Conservation (phyloP, 1,140 invertebrate species). For the Whitmania pigra region DNA sequence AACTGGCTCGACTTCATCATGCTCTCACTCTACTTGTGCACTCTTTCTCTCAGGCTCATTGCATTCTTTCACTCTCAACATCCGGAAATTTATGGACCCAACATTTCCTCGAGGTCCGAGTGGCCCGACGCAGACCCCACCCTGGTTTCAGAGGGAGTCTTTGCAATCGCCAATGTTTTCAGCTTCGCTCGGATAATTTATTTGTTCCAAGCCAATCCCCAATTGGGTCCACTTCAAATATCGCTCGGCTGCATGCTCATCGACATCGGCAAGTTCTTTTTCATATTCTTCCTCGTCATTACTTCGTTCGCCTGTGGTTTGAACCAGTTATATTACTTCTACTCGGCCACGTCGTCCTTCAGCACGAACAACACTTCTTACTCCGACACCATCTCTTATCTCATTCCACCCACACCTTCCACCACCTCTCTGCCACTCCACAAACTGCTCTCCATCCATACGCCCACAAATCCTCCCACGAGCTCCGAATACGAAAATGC, state of each 20-base stretch:
- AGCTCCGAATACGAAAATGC: slow-evolving; percentile 20
- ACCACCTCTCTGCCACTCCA: slow-evolving; percentile 11
- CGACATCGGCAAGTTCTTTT: slow-evolving; percentile 47
- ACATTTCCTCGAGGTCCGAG: slow-evolving; percentile 30
- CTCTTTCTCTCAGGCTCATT: slow-evolving; percentile 41
- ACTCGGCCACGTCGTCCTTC: slow-evolving; percentile 17
- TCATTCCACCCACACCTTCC: not conserved
- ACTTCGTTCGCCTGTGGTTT: slow-evolving; percentile 46
- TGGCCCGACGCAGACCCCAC: slow-evolving; percentile 41
- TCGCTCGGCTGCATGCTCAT: slow-evolving; percentile 48
- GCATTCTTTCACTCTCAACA: slow-evolving; percentile 36
- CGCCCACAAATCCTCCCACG: not conserved
- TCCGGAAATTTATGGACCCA: slow-evolving; percentile 34
- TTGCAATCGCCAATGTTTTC: slow-evolving; percentile 42
- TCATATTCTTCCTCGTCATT: slow-evolving; percentile 47
- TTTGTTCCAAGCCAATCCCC: slow-evolving; percentile 45
- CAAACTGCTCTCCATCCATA: not conserved
- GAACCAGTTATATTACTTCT: slow-evolving; percentile 46
- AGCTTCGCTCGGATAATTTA: slow-evolving; percentile 42
- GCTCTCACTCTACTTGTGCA: slow-evolving; percentile 45
- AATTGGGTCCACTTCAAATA: slow-evolving; percentile 46
- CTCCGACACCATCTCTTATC: too few species aligned
- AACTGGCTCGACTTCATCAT: slow-evolving; percentile 90
- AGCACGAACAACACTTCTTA: not conserved
- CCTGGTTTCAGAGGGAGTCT: slow-evolving; percentile 39